These are phyloP conservation scores for Aporophyla lueneburgensis DNA, from an alignment of 2,888 invertebrate genomes.

Conservation along the genomic window DNA sequence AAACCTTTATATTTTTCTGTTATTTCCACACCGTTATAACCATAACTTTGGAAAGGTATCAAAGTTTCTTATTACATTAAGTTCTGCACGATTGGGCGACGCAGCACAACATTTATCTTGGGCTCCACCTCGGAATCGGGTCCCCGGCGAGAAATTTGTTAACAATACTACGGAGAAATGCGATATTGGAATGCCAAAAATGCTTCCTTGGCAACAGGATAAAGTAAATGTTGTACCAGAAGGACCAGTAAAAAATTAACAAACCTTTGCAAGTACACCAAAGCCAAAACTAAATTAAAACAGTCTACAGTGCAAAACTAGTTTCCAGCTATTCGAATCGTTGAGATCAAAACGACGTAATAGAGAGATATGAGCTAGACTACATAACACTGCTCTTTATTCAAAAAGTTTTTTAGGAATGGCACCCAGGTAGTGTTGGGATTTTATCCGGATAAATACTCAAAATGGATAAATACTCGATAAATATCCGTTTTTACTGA, in stretches of 20 bases:
- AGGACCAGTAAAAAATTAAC: not conserved
- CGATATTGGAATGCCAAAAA: constrained; percentile 58
- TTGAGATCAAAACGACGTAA: too few species aligned
- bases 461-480: too few species aligned
- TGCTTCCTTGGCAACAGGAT: constrained; percentile 26
- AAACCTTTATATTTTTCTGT: constrained; percentile 47
- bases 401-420: too few species aligned
- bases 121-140: constrained; percentile 22
- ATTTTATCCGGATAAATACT: too few species aligned
- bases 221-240: constrained; percentile 18
- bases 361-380: too few species aligned
- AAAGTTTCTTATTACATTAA: constrained; percentile 66
- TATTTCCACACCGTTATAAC: constrained; percentile 50
- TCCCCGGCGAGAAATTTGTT: constrained; percentile 51
- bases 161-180: constrained; percentile 62
- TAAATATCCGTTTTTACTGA: too few species aligned
- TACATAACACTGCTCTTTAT: too few species aligned
- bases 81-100: constrained; percentile 63
- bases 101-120: constrained; percentile 58
- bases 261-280: not conserved
- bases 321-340: too few species aligned
- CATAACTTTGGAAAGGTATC: constrained; percentile 47
- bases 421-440: too few species aligned
- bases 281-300: not conserved
- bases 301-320: not conserved